Conservation (phyloP, 1,140 invertebrate species). For the Lepidurus arcticus region DNA sequence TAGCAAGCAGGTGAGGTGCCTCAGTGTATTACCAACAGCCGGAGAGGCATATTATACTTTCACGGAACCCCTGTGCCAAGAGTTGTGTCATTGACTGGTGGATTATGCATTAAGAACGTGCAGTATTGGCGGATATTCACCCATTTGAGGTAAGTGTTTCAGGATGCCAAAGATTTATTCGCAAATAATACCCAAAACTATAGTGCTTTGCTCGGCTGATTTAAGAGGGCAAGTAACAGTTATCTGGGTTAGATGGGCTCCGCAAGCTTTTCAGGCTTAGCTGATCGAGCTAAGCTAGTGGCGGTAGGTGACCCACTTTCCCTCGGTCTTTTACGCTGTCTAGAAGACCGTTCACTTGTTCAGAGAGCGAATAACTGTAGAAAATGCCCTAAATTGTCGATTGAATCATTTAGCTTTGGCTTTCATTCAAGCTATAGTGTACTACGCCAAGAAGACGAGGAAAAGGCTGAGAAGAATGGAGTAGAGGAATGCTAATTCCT, state of each 20-base stretch:
- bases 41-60: neutral
- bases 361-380: neutral
- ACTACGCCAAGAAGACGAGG: too few relatives aligned
- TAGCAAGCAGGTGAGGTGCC: neutral
- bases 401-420: too few relatives aligned
- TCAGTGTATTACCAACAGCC: neutral
- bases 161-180: neutral
- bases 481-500: neutral
- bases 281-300: slow-evolving; percentile 15
- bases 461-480: too few relatives aligned
- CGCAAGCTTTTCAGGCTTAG: neutral
- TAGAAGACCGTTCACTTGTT: slow-evolving; percentile 1
- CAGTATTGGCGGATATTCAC: neutral
- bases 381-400: neutral
- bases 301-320: slow-evolving; percentile 16
- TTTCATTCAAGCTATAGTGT: too few relatives aligned
- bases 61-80: neutral
- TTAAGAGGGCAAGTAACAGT: neutral
- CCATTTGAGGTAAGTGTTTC: neutral
- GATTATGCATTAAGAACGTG: neutral
- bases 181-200: neutral
- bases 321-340: neutral
- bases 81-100: neutral
- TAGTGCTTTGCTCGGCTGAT: neutral
- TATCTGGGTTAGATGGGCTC: neutral